Evolutionary conservation across 2,888 invertebrate species (phyloP).

Genomic region (Chesias legatella): DNA sequence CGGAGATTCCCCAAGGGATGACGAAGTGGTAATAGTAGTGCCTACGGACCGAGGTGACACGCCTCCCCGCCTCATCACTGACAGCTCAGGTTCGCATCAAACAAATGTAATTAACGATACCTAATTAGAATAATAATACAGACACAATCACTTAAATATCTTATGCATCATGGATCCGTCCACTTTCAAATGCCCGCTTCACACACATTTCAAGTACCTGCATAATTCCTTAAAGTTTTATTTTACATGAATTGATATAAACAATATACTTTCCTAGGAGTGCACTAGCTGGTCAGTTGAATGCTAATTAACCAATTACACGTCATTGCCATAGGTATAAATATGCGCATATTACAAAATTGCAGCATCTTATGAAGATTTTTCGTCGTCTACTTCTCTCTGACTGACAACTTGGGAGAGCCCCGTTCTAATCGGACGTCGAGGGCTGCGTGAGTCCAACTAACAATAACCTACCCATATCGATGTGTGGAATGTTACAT

Average conservation of each 20-base stretch:
- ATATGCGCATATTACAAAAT: conserved; percentile 79
- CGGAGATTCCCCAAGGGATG: conserved; percentile 66
- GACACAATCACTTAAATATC: conserved; percentile 15
- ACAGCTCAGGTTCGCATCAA: conserved; percentile 80
- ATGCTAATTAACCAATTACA: conserved; percentile 64
- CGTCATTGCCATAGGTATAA: conserved; percentile 77
- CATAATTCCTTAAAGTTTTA: conserved; percentile 1
- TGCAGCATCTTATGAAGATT: conserved; percentile 87
- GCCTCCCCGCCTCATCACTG: conserved; percentile 80
- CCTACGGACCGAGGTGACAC: conserved; percentile 73
- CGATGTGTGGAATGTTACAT: conserved; percentile 74
- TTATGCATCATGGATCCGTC: conserved; percentile 8
- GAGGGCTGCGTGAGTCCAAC: conserved; percentile 74
- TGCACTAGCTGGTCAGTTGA: conserved; percentile 27
- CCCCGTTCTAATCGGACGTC: conserved; percentile 68
- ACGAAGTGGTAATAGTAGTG: conserved; percentile 72
- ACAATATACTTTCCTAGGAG: conserved; percentile 4
- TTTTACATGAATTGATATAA: conserved; percentile 5
- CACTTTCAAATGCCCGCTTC: conserved; percentile 8
- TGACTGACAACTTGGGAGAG: conserved; percentile 79
- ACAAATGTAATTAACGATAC: conserved; percentile 28
- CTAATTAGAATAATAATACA: conserved; percentile 16
- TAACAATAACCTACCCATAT: conserved; percentile 58
- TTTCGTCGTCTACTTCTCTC: conserved; percentile 86
- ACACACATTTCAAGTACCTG: conserved; percentile 7